Evolutionary conservation across 2,797 vertebrate species (phyloP), one percentile per base, ranked within the genome.

Genomic region (Petrocephalus sullivani): DNA sequence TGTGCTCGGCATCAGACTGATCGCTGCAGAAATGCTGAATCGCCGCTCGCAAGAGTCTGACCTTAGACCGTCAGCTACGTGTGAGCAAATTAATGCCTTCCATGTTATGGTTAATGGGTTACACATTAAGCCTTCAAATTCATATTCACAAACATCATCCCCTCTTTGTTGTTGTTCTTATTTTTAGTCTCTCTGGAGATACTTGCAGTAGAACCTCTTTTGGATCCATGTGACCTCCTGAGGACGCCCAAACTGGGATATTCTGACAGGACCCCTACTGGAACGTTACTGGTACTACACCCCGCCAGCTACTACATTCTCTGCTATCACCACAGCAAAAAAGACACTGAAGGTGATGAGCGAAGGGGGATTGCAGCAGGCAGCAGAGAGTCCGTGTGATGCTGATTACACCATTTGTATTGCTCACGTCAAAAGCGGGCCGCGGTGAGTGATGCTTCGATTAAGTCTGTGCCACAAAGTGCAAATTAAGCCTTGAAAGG

Each of bases 401-500:
- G 19, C 84, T 46, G 56, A 58, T 60, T 58, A 60, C 21, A 41
- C 14, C 23, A 54, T 19, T 86, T 19, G 28, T 86, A 41, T 33
- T 57, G 12, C 14, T 86, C 46, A 49, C 9, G n/a, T 83, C 21
- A 53, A 83, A 53, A 21, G 81, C 3, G 4, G 46, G 3, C 6
- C 3, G 3, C 7, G 7, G 23, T 86, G 84, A 86, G 23, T 41
- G 84, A 86, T 58, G 56, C 14, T 57, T 58, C 19, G 56, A 60
- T 58, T 58, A 57, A 57, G 12, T 58, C 53, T 58, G 28, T 19
- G 56, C 84, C 84, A 86, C 56, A 86, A 33, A 33, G 10, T 58
- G 53, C 54, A 86, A 86, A 86, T 86, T 86, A 86, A 86, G 28
- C 23, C 23, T 37, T 57, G 84, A 85, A 85, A 85, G 84, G 23